Conservation (phyloP, 2,113 vertebrate species). For the Monopterus albus region DNA sequence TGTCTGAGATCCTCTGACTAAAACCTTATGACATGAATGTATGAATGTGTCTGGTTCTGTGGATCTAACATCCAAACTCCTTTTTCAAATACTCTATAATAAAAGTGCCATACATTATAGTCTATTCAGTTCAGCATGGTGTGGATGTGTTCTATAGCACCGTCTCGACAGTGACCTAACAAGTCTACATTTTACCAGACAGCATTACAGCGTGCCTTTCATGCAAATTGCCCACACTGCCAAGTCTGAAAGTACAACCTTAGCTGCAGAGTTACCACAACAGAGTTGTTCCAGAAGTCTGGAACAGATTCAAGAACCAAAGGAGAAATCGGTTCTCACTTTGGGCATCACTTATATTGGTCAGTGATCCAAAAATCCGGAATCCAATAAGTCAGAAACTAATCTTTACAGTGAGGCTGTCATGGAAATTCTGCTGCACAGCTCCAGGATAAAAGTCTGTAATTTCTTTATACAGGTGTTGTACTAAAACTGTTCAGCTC, state of each 20-base stretch:
- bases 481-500: constrained; percentile 48
- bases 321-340: background rate
- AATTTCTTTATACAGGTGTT: constrained; percentile 25
- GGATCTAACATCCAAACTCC: background rate
- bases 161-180: background rate
- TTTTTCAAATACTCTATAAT: too few species aligned
- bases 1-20: background rate
- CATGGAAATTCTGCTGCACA: constrained; percentile 63
- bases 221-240: constrained; percentile 49
- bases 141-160: background rate
- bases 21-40: background rate
- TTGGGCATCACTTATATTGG: background rate
- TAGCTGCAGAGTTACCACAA: constrained; percentile 68
- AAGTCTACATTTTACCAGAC: background rate
- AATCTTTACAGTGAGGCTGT: constrained; percentile 21
- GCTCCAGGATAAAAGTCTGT: constrained; percentile 17
- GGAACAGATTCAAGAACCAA: background rate
- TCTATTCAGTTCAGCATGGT: background rate
- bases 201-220: constrained; percentile 48
- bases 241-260: constrained; percentile 5
- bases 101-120: too few species aligned
- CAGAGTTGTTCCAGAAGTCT: constrained; percentile 15
- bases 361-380: background rate
- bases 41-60: background rate
- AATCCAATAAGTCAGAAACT: constrained; percentile 2